Evolutionary conservation across 2,797 vertebrate genomes (phyloP).

Genomic region (Phataginus tetradactyla): DNA sequence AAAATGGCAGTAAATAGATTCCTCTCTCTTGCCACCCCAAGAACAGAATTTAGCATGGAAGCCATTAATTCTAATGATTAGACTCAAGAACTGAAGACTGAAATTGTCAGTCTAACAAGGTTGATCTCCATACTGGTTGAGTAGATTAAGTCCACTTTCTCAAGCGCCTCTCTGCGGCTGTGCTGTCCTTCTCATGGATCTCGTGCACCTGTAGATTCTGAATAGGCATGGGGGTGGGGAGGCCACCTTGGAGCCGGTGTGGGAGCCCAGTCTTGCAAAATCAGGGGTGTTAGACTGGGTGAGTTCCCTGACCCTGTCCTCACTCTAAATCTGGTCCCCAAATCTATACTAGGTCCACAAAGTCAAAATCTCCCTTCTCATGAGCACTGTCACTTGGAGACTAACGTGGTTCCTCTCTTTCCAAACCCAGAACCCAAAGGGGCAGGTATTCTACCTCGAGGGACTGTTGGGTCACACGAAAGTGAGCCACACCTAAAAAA

Average conservation of each 20-base stretch:
- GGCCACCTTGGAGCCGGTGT: too few relatives aligned
- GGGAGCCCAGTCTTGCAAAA: background rate
- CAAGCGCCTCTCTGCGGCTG: fast-evolving
- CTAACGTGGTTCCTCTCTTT: background rate
- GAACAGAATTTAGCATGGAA: background rate
- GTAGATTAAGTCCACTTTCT: background rate
- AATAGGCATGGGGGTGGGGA: fast-evolving
- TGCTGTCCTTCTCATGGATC: fast-evolving
- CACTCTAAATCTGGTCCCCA: background rate
- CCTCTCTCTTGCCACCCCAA: too few relatives aligned
- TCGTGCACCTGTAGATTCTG: fast-evolving
- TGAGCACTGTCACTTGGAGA: background rate
- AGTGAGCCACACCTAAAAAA: background rate
- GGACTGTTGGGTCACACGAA: background rate
- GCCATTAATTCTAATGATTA: fast-evolving
- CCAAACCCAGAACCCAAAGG: background rate
- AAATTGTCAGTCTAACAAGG: background rate
- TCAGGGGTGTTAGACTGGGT: background rate
- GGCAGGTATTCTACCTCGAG: background rate
- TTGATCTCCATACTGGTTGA: background rate
- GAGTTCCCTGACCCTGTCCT: background rate
- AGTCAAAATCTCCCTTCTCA: background rate
- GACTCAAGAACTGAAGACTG: background rate
- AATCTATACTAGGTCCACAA: background rate
- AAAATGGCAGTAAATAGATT: background rate